Percentiles rank a stretch among this genome's conserved stretches.
These are phyloP conservation scores for Micromesistius poutassou DNA, from an alignment of 2,797 vertebrate genomes.

Conservation along the genomic window DNA sequence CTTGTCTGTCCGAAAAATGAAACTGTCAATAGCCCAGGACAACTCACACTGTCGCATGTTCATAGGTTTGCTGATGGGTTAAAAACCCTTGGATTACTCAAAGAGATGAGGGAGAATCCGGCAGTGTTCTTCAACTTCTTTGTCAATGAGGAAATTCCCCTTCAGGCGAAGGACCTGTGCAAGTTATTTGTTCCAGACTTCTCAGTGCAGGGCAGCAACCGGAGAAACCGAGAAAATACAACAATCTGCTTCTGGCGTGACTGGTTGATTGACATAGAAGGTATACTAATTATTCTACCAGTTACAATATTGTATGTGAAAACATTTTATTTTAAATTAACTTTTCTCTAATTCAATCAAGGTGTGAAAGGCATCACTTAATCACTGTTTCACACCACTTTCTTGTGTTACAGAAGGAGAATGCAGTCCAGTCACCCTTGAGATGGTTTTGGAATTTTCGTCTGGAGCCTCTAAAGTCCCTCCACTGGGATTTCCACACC, in stretches of 20 bases:
- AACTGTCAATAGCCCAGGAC: not conserved
- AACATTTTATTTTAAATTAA: no score
- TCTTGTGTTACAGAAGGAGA: constrained; percentile 10
- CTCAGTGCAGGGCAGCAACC: constrained; percentile 34
- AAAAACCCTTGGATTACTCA: constrained; percentile 12
- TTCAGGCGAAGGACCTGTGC: constrained; percentile 20
- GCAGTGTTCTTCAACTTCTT: constrained; percentile 12
- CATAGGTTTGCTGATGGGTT: constrained; percentile 20
- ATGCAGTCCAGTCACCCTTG: constrained; percentile 10
- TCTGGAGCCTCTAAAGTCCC: constrained; percentile 16
- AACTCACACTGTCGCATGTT: constrained; percentile 3
- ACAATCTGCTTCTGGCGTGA: constrained; percentile 5
- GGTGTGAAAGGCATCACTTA: no score
- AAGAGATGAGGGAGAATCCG: constrained; percentile 8
- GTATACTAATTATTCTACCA: constrained; percentile 4
- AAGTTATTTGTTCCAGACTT: constrained; percentile 17
- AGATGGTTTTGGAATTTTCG: constrained; percentile 18
- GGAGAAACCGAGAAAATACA: not conserved
- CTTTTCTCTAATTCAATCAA: no score
- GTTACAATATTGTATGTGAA: not conserved
- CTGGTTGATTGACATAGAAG: constrained; percentile 31
- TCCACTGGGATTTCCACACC: constrained; percentile 8
- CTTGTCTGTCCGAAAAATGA: not conserved
- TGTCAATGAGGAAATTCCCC: constrained; percentile 22
- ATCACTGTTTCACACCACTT: no score